A percentile compares a stretch with the other conserved stretches of the same genome.
phyloP scores from a whole-genome alignment of 2,113 vertebrate species.

The Octodon degus region DNA sequence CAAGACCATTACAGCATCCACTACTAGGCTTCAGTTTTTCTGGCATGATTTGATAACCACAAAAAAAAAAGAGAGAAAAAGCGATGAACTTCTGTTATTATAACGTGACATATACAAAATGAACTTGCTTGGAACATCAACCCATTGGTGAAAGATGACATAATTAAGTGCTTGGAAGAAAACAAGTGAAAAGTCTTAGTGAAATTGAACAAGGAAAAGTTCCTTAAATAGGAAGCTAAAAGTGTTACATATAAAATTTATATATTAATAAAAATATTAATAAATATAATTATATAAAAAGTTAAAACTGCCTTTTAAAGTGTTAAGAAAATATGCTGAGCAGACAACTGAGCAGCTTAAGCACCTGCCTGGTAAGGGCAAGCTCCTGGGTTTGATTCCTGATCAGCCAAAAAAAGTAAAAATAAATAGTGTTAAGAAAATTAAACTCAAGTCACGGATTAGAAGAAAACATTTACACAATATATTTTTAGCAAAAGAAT shows the following conservation, averaged over 20 bases:
- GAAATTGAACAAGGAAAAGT: neutral
- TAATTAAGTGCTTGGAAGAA: neutral
- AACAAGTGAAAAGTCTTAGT: neutral
- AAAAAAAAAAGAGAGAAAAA: neutral
- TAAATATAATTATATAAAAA: neutral
- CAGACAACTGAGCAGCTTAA: no score
- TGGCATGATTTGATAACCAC: neutral
- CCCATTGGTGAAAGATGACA: neutral
- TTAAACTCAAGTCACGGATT: neutral
- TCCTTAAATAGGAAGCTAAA: conserved; percentile 13
- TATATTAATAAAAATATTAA: neutral
- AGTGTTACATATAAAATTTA: neutral
- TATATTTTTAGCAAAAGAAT: neutral
- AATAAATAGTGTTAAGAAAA: neutral
- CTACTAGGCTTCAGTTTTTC: neutral
- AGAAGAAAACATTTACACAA: neutral
- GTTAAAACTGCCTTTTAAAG: neutral
- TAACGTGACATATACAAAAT: neutral
- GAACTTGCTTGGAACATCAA: neutral
- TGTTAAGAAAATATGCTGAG: neutral
- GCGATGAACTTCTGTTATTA: neutral
- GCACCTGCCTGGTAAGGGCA: no score
- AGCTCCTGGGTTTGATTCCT: no score
- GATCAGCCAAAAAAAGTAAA: no score
- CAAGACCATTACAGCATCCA: neutral